phyloP scores from a whole-genome alignment of 2,888 invertebrate genomes.

The Stegophylla sp. region DNA sequence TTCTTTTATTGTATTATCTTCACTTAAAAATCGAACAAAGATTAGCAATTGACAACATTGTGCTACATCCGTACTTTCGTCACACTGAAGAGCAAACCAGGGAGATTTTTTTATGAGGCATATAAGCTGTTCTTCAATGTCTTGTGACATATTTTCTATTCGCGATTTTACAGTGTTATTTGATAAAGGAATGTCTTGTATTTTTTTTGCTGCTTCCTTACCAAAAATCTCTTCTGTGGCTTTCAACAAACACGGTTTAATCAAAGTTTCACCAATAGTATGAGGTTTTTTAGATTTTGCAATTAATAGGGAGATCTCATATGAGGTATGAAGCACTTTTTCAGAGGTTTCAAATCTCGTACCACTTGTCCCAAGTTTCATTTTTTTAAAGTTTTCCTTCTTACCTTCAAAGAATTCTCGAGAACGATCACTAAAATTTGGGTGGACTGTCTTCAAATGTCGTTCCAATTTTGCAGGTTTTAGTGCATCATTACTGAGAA shows the following conservation, averaged over 20 bases:
- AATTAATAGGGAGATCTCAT: slow-evolving; percentile 46
- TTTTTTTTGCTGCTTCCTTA: slow-evolving; percentile 37
- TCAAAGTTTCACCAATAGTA: slow-evolving; percentile 48
- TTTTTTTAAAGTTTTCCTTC: slow-evolving; percentile 46
- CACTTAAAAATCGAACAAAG: slow-evolving; percentile 53
- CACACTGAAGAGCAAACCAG: slow-evolving; percentile 49
- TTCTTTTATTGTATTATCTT: slow-evolving; percentile 30
- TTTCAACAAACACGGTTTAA: slow-evolving; percentile 46
- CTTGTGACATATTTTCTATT: slow-evolving; percentile 45
- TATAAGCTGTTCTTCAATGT: slow-evolving; percentile 55
- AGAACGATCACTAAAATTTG: slow-evolving; percentile 28
- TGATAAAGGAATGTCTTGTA: slow-evolving; percentile 42
- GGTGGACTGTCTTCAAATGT: slow-evolving; percentile 62
- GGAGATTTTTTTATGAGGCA: slow-evolving; percentile 43
- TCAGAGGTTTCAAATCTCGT: slow-evolving; percentile 28
- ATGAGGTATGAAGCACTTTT: slow-evolving; percentile 44
- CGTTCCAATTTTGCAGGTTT: slow-evolving; percentile 63
- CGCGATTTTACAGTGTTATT: slow-evolving; percentile 54
- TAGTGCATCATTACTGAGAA: slow-evolving; percentile 62
- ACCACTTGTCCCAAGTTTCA: slow-evolving; percentile 39
- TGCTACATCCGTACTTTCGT: slow-evolving; percentile 46
- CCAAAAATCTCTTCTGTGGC: slow-evolving; percentile 37
- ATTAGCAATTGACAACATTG: slow-evolving; percentile 51
- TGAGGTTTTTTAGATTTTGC: slow-evolving; percentile 52
- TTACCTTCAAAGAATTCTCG: slow-evolving; percentile 50